Evolutionary conservation across 2,113 vertebrate species (phyloP).

Genomic region (Balaeniceps rex): DNA sequence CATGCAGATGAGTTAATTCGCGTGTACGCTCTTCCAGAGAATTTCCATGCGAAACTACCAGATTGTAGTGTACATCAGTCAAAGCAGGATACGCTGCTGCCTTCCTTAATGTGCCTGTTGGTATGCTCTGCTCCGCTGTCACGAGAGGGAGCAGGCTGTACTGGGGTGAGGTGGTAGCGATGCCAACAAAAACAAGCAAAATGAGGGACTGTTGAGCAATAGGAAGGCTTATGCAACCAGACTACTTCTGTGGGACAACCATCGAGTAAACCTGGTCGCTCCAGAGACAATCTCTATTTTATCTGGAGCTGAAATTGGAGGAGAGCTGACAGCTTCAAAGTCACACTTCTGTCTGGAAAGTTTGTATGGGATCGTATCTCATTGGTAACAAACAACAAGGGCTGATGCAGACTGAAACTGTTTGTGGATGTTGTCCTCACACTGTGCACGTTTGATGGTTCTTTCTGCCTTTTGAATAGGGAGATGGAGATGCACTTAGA

Average conservation of each 20-base stretch:
- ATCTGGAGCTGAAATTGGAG: background rate
- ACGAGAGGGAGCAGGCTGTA: background rate
- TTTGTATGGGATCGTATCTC: background rate
- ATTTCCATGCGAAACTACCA: background rate
- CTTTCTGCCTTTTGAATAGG: background rate
- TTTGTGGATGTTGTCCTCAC: background rate
- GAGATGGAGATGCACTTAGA: background rate
- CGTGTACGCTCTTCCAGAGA: background rate
- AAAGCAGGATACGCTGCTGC: background rate
- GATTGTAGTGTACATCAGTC: background rate
- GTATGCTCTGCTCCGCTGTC: background rate
- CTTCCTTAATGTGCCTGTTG: too few relatives aligned
- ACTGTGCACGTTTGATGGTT: background rate
- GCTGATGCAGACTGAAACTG: background rate
- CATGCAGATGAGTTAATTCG: background rate
- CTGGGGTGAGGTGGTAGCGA: fast-evolving
- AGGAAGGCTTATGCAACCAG: background rate
- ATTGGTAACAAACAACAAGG: background rate
- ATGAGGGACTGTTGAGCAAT: background rate
- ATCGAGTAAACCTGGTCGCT: background rate
- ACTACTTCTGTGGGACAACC: background rate
- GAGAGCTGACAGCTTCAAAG: background rate
- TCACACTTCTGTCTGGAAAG: background rate
- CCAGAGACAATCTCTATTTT: background rate
- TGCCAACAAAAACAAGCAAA: background rate